phyloP scores from a whole-genome alignment of 2,888 invertebrate genomes.

The Hyposoter dolosus region DNA sequence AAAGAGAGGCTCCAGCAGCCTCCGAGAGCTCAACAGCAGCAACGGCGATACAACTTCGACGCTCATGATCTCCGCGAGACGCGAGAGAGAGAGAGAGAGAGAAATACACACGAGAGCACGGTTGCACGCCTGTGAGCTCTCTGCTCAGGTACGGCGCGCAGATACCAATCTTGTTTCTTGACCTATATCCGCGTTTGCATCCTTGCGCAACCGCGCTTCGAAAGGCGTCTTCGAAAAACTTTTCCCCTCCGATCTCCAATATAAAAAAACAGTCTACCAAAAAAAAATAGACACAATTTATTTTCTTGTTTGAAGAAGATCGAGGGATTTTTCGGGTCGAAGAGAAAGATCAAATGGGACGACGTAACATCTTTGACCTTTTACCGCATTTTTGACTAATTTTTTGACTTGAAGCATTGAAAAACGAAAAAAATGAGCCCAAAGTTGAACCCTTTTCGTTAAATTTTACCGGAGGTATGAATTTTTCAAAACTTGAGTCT shows the following conservation, averaged over 20 bases:
- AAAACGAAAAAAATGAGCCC: too few species aligned
- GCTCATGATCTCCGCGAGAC: slow-evolving; percentile 62
- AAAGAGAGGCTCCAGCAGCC: slow-evolving; percentile 41
- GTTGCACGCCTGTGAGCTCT: slow-evolving; percentile 47
- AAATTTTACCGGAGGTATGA: too few species aligned
- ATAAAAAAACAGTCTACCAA: neutral
- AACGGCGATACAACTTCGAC: slow-evolving; percentile 54
- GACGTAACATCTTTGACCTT: neutral
- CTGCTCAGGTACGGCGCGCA: slow-evolving; percentile 68
- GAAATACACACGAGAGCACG: slow-evolving; percentile 23
- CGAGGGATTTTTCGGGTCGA: neutral
- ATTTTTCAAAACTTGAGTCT: too few species aligned
- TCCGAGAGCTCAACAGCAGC: slow-evolving; percentile 29
- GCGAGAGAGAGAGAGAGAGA: slow-evolving; percentile 27
- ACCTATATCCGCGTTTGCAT: slow-evolving; percentile 84
- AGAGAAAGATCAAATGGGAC: neutral
- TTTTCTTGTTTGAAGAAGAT: neutral
- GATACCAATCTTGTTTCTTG: slow-evolving; percentile 85
- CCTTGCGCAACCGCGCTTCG: slow-evolving; percentile 82
- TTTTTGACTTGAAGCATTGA: too few species aligned
- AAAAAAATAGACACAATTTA: neutral
- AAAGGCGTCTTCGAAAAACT: slow-evolving; percentile 80
- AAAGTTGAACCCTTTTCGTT: too few species aligned
- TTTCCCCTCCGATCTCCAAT: slow-evolving; percentile 23
- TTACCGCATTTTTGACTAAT: too few species aligned